Evolutionary conservation across 2,888 invertebrate genomes (phyloP).

Genomic region (Microchrysa polita): DNA sequence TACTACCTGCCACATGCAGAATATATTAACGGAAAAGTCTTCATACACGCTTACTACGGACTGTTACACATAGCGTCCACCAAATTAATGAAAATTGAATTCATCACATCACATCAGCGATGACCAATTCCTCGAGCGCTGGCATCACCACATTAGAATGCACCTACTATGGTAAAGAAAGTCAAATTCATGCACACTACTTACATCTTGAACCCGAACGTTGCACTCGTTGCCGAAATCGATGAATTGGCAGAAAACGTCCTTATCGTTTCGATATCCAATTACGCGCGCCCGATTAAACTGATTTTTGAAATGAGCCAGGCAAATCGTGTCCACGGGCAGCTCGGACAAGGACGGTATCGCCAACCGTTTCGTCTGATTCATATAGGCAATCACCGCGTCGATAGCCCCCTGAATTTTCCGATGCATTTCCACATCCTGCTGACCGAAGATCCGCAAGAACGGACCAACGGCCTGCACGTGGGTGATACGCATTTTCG

Average conservation of each 20-base stretch:
- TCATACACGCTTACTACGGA: no score
- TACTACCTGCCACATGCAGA: no score
- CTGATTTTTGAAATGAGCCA: slow-evolving; percentile 65
- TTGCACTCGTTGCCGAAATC: slow-evolving; percentile 75
- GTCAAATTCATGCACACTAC: no score
- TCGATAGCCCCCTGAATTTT: slow-evolving; percentile 58
- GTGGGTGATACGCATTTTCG: slow-evolving; percentile 69
- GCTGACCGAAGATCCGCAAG: slow-evolving; percentile 77
- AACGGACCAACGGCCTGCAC: slow-evolving; percentile 76
- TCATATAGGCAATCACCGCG: slow-evolving; percentile 55
- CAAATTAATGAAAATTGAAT: no score
- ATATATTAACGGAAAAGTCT: no score
- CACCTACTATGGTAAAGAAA: not conserved
- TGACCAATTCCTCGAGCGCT: not conserved
- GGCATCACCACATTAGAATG: not conserved
- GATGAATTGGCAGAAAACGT: slow-evolving; percentile 73
- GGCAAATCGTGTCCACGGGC: slow-evolving; percentile 66
- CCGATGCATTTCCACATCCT: slow-evolving; percentile 58
- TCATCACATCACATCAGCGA: not conserved
- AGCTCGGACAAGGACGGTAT: slow-evolving; percentile 21
- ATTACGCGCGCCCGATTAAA: slow-evolving; percentile 74
- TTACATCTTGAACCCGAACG: slow-evolving; percentile 67
- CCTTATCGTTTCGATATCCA: slow-evolving; percentile 66
- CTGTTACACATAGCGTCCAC: no score
- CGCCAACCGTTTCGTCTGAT: not conserved